phyloP scores from a whole-genome alignment of 2,888 invertebrate species.

The Coenonympha arcania region DNA sequence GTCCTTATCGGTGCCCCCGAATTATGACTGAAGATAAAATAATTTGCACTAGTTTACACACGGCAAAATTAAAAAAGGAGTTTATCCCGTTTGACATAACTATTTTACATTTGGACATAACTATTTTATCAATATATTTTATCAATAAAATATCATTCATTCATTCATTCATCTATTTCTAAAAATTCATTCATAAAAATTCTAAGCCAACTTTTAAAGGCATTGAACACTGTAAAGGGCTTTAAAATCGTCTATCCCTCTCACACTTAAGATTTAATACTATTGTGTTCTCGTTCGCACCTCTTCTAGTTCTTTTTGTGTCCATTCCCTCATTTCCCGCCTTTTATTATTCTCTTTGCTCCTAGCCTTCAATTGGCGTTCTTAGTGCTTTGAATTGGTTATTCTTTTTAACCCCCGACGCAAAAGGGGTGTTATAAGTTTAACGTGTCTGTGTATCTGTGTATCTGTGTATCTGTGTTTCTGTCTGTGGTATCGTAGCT shows the following conservation, averaged over 20 bases:
- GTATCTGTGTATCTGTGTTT: too few species aligned
- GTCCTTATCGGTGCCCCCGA: too few species aligned
- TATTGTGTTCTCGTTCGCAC: constrained; percentile 23
- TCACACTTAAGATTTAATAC: not conserved
- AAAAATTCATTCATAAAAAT: not conserved
- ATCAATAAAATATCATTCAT: too few species aligned
- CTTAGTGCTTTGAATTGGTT: constrained; percentile 15
- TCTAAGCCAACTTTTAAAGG: not conserved
- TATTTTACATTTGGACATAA: too few species aligned
- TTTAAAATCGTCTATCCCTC: not conserved
- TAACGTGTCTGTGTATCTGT: too few species aligned
- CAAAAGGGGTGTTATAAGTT: too few species aligned
- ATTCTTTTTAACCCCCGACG: not conserved
- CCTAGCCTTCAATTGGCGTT: constrained; percentile 33
- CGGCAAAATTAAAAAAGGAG: too few species aligned
- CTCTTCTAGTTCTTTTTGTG: constrained; percentile 28
- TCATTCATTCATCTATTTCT: constrained; percentile 10
- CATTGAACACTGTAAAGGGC: not conserved
- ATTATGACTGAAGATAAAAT: too few species aligned
- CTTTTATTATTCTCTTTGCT: constrained; percentile 42
- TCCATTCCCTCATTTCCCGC: constrained; percentile 39
- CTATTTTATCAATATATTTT: too few species aligned
- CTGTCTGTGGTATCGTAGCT: too few species aligned
- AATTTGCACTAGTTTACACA: too few species aligned
- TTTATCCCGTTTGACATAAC: too few species aligned